A percentile compares a stretch with the other conserved stretches of the same genome.
Conservation (phyloP, 2,113 vertebrate species). For the Entomyzon cyanotis region DNA sequence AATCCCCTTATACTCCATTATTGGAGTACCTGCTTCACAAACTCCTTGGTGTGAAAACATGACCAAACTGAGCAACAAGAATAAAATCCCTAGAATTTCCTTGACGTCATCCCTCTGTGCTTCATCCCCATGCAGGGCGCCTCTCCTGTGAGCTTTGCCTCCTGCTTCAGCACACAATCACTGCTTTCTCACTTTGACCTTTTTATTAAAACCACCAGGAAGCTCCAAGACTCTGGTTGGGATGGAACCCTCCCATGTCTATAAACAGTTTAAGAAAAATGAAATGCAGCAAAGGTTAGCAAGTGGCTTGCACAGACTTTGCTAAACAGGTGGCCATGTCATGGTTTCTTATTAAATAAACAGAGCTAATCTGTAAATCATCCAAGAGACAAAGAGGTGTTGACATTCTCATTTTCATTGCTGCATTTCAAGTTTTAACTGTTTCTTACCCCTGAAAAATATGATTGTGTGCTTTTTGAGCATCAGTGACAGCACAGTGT, state of each 20-base stretch:
- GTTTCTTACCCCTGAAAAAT: background rate
- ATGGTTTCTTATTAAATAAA: constrained; percentile 24
- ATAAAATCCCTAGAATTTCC: background rate
- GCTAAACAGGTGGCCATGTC: constrained; percentile 3
- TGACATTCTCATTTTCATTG: constrained; percentile 19
- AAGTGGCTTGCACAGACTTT: background rate
- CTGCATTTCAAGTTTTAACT: constrained; percentile 20
- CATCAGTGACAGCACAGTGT: background rate
- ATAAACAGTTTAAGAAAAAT: background rate
- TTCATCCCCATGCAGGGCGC: background rate
- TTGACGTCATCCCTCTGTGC: rapidly evolving
- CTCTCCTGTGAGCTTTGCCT: background rate
- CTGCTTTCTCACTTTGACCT: background rate
- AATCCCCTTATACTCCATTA: background rate
- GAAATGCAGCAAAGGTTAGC: constrained; percentile 8
- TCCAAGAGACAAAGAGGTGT: constrained; percentile 16
- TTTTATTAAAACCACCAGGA: constrained; percentile 16
- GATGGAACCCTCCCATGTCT: background rate
- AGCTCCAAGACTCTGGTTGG: background rate
- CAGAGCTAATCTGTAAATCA: background rate
- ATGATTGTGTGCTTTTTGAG: rapidly evolving
- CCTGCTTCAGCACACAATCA: background rate
- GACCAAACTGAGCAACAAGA: background rate
- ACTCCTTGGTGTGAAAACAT: background rate
- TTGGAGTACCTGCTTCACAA: background rate